These are phyloP conservation scores for Uloborus diversus DNA, from an alignment of 1,140 invertebrate genomes.

Conservation along the genomic window DNA sequence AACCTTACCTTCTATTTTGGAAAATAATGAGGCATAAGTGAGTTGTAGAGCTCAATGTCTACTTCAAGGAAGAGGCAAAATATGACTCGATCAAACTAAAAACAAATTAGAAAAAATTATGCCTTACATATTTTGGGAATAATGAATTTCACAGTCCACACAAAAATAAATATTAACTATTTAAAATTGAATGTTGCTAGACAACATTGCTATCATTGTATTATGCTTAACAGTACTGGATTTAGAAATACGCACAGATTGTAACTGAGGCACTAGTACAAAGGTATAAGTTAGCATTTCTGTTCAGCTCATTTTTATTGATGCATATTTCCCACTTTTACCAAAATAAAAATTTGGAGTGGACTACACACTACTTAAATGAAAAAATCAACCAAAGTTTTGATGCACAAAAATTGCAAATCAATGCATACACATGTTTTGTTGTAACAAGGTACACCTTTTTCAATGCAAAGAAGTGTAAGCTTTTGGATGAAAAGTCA, in stretches of 20 bases:
- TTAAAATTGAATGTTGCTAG: not conserved
- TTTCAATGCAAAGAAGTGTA: too few relatives aligned
- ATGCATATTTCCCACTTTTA: not conserved
- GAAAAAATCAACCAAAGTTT: too few relatives aligned
- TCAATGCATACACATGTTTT: too few relatives aligned
- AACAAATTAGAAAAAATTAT: conserved; percentile 59
- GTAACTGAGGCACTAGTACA: not conserved
- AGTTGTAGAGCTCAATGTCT: conserved; percentile 80
- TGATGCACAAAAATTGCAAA: too few relatives aligned
- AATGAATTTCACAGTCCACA: not conserved
- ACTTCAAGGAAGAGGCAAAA: conserved; percentile 81
- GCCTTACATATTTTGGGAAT: not conserved
- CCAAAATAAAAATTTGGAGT: not conserved
- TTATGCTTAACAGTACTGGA: not conserved
- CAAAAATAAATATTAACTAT: not conserved
- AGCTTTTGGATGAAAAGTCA: too few relatives aligned
- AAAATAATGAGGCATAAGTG: conserved; percentile 78
- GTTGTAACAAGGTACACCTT: too few relatives aligned
- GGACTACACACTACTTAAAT: not conserved
- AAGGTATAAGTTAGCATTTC: not conserved
- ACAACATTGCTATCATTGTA: not conserved
- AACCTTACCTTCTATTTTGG: conserved; percentile 64
- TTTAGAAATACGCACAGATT: too few relatives aligned
- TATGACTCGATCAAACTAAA: conserved; percentile 77
- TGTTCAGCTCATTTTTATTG: not conserved